Evolutionary conservation across 2,888 invertebrate genomes (phyloP).

Genomic region (Caenorhabditis uteleia): DNA sequence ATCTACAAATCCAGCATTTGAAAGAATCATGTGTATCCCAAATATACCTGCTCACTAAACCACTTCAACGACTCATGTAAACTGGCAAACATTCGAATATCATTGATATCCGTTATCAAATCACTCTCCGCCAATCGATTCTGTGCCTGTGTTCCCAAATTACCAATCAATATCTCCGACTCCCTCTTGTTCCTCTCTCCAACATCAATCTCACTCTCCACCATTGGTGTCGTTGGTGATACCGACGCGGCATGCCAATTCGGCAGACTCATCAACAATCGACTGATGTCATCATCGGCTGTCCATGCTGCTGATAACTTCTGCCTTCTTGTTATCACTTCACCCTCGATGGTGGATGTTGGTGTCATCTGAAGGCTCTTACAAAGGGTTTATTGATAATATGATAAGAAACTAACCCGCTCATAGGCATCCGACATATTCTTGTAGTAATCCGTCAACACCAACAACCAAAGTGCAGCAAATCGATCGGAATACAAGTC

Average conservation of each 20-base stretch:
- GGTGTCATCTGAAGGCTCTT: constrained; percentile 44
- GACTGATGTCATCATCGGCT: constrained; percentile 90
- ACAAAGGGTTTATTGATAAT: not conserved
- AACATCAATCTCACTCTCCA: constrained; percentile 74
- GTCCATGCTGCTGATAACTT: constrained; percentile 87
- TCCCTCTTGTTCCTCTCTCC: constrained; percentile 83
- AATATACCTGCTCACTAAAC: constrained; percentile 57
- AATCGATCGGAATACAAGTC: constrained; percentile 65
- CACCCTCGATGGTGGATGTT: constrained; percentile 5
- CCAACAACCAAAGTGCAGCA: constrained; percentile 68
- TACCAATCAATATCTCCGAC: constrained; percentile 89
- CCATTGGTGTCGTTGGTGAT: constrained; percentile 52
- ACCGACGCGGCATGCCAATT: constrained; percentile 74
- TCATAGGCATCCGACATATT: constrained; percentile 59
- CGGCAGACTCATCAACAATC: constrained; percentile 85
- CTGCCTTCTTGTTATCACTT: constrained; percentile 71
- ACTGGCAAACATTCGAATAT: constrained; percentile 84
- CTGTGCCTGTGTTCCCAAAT: constrained; percentile 74
- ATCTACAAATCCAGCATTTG: constrained; percentile 74
- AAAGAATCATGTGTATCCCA: constrained; percentile 79
- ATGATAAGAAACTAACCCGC: constrained; percentile 31
- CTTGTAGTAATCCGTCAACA: constrained; percentile 62
- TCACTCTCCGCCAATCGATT: constrained; percentile 76
- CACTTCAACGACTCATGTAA: constrained; percentile 86
- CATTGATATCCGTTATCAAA: constrained; percentile 83